Percentiles rank a stretch among this genome's conserved stretches.
phyloP scores from a whole-genome alignment of 2,888 invertebrate genomes.

The Hypercompe scribonia region DNA sequence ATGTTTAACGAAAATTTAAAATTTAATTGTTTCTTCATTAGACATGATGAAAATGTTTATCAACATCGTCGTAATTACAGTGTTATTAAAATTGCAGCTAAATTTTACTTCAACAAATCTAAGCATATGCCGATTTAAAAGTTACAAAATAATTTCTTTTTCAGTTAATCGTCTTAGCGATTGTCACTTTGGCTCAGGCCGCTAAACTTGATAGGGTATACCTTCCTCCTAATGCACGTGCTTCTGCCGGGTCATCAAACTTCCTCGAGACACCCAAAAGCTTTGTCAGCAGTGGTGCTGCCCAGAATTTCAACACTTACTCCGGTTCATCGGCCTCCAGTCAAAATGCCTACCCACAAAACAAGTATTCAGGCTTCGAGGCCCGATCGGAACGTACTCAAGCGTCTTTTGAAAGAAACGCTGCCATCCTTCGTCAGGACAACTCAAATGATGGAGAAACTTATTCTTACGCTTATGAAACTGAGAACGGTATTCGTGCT shows the following conservation, averaged over 20 bases:
- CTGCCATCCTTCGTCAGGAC: conserved; percentile 76
- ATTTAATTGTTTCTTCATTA: conserved; percentile 16
- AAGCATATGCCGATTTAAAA: not conserved
- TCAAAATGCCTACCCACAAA: conserved; percentile 19
- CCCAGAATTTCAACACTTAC: conserved; percentile 8
- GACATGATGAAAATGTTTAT: conserved; percentile 64
- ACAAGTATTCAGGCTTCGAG: conserved; percentile 39
- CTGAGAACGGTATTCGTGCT: conserved; percentile 78
- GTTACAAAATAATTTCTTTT: conserved; percentile 11
- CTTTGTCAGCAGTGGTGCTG: conserved; percentile 17
- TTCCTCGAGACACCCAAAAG: conserved; percentile 39
- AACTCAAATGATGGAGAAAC: conserved; percentile 75
- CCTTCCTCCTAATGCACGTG: conserved; percentile 68
- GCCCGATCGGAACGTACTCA: conserved; percentile 72
- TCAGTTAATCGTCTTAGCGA: conserved; percentile 70
- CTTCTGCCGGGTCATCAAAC: conserved; percentile 26
- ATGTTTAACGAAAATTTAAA: conserved; percentile 16
- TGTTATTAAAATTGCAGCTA: conserved; percentile 13
- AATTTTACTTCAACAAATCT: conserved; percentile 6
- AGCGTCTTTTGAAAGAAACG: conserved; percentile 74
- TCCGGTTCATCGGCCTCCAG: conserved; percentile 23
- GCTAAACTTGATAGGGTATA: conserved; percentile 74
- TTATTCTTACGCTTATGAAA: conserved; percentile 76
- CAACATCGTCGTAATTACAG: conserved; percentile 42
- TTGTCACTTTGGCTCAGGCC: conserved; percentile 62